A percentile compares a stretch with the other conserved stretches of the same genome.
phyloP scores from a whole-genome alignment of 2,888 invertebrate species.

The Lampropteryx suffumata region DNA sequence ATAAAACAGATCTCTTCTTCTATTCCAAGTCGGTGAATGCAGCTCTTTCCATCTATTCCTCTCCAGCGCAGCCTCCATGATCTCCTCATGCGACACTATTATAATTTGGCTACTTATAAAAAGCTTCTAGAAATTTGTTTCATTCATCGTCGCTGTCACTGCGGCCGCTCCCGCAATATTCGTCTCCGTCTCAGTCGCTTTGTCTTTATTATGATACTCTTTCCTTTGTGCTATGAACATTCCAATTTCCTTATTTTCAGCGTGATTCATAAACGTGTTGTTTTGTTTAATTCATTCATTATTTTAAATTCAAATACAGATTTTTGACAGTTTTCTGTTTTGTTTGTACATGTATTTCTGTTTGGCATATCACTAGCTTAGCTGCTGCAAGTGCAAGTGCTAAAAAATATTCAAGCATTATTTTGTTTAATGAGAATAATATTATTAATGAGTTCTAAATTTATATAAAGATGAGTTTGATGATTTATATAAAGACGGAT shows the following conservation, averaged over 20 bases:
- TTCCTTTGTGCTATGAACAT: constrained; percentile 29
- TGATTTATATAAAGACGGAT: no score
- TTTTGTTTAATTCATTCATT: constrained; percentile 17
- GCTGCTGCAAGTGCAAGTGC: no score
- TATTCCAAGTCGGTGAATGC: no score
- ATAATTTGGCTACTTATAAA: no score
- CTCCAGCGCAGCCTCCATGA: no score
- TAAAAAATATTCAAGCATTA: no score
- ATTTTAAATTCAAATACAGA: neutral
- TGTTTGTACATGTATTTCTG: neutral
- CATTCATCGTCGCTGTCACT: constrained; percentile 1
- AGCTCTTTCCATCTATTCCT: no score
- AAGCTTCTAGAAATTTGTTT: neutral
- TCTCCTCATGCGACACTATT: no score
- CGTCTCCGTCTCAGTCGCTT: constrained; percentile 16
- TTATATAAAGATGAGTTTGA: no score
- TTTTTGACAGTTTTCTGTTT: constrained; percentile 5
- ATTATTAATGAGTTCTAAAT: no score
- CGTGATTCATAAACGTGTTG: constrained; percentile 12
- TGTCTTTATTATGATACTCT: constrained; percentile 21
- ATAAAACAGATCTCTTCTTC: no score
- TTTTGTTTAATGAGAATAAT: neutral
- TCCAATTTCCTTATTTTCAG: constrained; percentile 26
- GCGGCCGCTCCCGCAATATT: constrained; percentile 18
- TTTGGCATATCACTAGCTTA: no score